A percentile compares a stretch with the other conserved stretches of the same genome.
phyloP scores from a whole-genome alignment of 2,888 invertebrate genomes.

The Aspidapion aeneum region DNA sequence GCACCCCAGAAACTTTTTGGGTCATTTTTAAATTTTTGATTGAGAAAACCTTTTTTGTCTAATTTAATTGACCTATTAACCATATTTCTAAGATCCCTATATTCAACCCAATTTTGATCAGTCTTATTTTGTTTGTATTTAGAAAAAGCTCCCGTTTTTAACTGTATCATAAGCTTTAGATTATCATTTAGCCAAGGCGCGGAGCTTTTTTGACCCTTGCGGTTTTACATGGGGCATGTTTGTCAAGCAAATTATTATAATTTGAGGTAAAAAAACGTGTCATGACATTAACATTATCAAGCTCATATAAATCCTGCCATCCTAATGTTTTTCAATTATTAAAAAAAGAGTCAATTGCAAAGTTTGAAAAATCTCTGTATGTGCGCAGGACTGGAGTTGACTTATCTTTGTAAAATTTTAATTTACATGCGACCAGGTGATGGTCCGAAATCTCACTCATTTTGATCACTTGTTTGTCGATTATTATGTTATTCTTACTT shows the following conservation, averaged over 20 bases:
- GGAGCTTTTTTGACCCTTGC: neutral
- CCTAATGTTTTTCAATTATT: neutral
- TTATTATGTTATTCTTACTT: neutral
- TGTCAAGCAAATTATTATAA: neutral
- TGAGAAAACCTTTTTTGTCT: neutral
- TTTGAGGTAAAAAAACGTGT: neutral
- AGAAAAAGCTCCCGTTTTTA: too few relatives aligned
- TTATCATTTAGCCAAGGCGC: neutral
- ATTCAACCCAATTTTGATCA: neutral
- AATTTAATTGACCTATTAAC: neutral
- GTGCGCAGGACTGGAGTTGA: neutral
- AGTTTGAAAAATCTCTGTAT: neutral
- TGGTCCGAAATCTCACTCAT: neutral
- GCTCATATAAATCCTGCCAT: neutral
- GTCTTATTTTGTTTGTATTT: neutral
- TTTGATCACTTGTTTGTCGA: neutral
- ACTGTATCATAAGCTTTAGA: too few relatives aligned
- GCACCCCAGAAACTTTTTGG: neutral
- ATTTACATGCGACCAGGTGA: neutral
- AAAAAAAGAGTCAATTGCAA: neutral
- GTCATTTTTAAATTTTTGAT: neutral
- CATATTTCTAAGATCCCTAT: neutral
- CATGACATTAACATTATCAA: neutral
- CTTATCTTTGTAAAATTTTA: neutral
- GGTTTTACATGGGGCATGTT: neutral